Percentiles rank a stretch among this genome's conserved stretches.
phyloP scores from a whole-genome alignment of 2,797 vertebrate genomes.

The Enteromius mattozi region DNA sequence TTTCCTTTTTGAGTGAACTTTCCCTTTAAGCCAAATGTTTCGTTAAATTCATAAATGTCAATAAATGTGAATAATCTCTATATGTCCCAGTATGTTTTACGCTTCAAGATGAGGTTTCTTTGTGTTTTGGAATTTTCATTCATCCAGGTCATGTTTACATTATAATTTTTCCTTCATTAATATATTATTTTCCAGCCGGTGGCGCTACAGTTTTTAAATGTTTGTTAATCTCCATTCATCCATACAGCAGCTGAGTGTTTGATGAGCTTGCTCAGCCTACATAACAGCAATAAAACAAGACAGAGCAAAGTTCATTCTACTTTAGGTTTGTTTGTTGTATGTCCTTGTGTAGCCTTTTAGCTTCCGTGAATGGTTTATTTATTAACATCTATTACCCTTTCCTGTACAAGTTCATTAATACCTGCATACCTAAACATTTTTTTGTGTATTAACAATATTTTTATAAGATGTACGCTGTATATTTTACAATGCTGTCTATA shows the following conservation, averaged over 20 bases:
- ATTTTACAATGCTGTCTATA: not conserved
- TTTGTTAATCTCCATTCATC: not conserved
- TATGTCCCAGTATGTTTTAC: not conserved
- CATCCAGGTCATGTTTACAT: not conserved
- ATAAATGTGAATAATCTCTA: not conserved
- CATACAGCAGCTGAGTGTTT: not conserved
- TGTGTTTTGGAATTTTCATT: not conserved
- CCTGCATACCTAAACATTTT: not conserved
- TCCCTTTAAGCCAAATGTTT: not conserved
- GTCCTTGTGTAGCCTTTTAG: not conserved
- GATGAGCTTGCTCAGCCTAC: not conserved
- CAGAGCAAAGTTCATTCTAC: conserved; percentile 56
- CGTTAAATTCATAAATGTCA: not conserved
- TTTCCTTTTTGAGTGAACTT: not conserved
- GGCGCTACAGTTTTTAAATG: conserved; percentile 11
- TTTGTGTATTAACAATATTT: not conserved
- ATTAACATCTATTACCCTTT: conserved; percentile 49
- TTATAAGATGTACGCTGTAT: not conserved
- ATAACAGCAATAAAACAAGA: conserved; percentile 35
- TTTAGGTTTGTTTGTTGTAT: conserved; percentile 26
- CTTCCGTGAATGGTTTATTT: conserved; percentile 52
- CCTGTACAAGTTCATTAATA: conserved; percentile 18
- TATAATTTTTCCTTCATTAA: not conserved
- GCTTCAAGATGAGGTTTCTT: not conserved
- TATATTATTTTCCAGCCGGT: conserved; percentile 3